Conservation (phyloP, 2,113 vertebrate species). For the Suncus etruscus region DNA sequence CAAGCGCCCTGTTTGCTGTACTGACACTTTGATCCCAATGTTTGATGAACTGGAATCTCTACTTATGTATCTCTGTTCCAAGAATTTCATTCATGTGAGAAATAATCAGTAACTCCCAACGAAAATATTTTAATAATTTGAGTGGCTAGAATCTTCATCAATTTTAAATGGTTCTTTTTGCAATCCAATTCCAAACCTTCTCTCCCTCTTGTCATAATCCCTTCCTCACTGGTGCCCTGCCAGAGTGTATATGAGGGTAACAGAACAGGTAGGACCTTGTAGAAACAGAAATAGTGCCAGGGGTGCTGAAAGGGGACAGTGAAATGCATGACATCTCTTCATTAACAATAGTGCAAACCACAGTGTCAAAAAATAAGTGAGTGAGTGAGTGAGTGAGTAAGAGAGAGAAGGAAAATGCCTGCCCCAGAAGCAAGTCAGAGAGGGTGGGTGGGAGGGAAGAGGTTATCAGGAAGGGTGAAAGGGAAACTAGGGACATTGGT, state of each 20-base stretch:
- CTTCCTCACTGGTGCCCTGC: neutral
- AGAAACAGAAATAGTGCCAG: neutral
- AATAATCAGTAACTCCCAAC: neutral
- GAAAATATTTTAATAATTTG: neutral
- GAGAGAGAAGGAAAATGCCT: no score
- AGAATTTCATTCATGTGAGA: neutral
- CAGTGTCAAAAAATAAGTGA: no score
- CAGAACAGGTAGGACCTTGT: neutral
- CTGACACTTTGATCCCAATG: no score
- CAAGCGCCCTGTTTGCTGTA: no score
- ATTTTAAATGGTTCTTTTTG: neutral
- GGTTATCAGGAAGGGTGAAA: no score
- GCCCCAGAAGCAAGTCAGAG: no score
- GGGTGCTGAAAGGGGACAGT: no score
- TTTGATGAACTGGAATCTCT: constrained; percentile 10
- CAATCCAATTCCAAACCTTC: neutral
- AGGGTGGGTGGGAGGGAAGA: no score
- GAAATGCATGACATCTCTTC: no score
- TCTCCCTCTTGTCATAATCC: neutral
- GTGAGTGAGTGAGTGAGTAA: no score
- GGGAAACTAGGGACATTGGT: no score
- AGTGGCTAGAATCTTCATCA: neutral
- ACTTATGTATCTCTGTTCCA: constrained; percentile 8
- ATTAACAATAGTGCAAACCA: no score
- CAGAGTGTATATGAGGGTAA: neutral